Evolutionary conservation across 2,888 invertebrate genomes (phyloP).

Genomic region (Pollenia labialis): DNA sequence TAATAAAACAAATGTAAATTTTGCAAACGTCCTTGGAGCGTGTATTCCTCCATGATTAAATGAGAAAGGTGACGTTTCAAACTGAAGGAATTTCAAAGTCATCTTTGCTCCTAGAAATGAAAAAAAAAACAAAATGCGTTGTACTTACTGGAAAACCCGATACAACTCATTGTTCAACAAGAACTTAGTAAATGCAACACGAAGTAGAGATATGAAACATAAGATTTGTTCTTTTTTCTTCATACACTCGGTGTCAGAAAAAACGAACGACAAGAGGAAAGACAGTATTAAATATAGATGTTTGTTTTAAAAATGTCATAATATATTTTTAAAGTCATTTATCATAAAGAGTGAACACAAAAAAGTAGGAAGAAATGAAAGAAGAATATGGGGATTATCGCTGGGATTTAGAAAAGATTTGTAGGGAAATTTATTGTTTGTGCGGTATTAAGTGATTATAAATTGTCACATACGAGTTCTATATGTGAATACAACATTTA

Average conservation of each 20-base stretch:
- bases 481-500: neutral
- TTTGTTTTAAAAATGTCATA: constrained; percentile 65
- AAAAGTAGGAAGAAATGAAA: neutral
- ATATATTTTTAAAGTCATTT: constrained; percentile 65
- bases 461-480: constrained; percentile 50
- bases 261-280: constrained; percentile 43
- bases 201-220: constrained; percentile 40
- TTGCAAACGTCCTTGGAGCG: too few species aligned
- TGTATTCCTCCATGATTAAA: too few species aligned
- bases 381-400: constrained; percentile 32
- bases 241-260: constrained; percentile 68
- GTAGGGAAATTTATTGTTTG: constrained; percentile 63
- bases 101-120: too few species aligned
- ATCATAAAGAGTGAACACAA: constrained; percentile 37
- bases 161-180: constrained; percentile 34
- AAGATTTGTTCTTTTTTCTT: constrained; percentile 45
- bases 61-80: too few species aligned
- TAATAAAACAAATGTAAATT: too few species aligned
- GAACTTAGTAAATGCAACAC: constrained; percentile 14
- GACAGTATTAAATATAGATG: constrained; percentile 54
- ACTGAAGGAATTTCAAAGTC: too few species aligned
- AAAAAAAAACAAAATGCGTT: too few species aligned
- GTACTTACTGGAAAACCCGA: too few species aligned
- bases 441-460: constrained; percentile 63
- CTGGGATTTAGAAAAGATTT: constrained; percentile 61